Evolutionary conservation across 2,888 invertebrate species (phyloP), one percentile per base, ranked within the genome.

Genomic region (Heliconius aoede): DNA sequence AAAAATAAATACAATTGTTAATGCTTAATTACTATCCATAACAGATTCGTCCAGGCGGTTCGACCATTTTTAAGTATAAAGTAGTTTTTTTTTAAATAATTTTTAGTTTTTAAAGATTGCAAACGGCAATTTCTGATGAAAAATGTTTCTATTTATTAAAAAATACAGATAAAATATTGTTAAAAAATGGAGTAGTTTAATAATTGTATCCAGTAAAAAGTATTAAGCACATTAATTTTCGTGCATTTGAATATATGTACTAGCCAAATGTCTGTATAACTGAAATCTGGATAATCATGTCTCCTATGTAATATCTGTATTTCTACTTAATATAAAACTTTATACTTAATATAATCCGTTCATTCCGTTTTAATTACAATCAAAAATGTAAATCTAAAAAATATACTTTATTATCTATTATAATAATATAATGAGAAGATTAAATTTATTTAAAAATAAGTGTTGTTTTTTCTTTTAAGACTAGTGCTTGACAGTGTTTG

Each of bases 401-500:
- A 76, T 72, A 72, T 67, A 72, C 51, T 65, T 67, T 75, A 71
- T 71, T 76, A 55, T 76, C 71, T 74, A 72, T 65, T n/a, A 32
- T 36, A 61, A 68, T 61, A 71, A 65, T 64, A 73, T 74, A 78
- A 75, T 78, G 72, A 78, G 79, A 79, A 74, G 62, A 75, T 67
- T 73, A 73, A 77, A 77, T 72, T 72, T 76, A 76, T 72, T 76
- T 76, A 40, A 76, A 72, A 76, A 72, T 78, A 67, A 71, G 28
- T 61, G 26, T n/a, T 67, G 71, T 73, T 67, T 72, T 68, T 58
- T 55, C 68, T 62, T 72, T 74, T 77, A 79, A 79, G 79, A 79
- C 79, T 79, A 79, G 79, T 79, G 79, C 67, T 79, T 68, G 79
- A 79, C 79, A 79, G 75, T 79, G 75, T 40, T 51, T 76, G 24